These are phyloP conservation scores for Ephialtes manifestator DNA, from an alignment of 2,888 invertebrate species.

Conservation along the genomic window DNA sequence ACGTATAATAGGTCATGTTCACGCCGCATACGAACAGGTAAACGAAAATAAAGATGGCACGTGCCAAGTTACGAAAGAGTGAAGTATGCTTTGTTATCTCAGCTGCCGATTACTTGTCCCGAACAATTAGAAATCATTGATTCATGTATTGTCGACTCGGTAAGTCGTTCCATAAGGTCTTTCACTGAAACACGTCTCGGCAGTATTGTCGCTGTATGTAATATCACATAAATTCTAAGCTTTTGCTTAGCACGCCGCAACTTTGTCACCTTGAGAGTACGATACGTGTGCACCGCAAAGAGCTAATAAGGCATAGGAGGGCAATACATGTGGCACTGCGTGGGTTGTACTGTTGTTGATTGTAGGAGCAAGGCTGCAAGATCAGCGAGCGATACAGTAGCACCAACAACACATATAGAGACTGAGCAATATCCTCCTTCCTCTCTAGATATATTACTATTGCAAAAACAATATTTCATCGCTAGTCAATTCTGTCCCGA, in stretches of 20 bases:
- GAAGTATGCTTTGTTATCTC: constrained; percentile 5
- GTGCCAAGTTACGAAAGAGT: neutral
- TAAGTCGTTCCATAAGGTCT: neutral
- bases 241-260: neutral
- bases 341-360: neutral
- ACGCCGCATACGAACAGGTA: neutral
- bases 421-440: neutral
- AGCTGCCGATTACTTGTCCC: neutral
- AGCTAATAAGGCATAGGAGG: neutral
- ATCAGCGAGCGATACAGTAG: neutral
- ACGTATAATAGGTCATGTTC: neutral
- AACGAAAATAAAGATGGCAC: neutral
- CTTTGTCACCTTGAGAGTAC: constrained; percentile 2
- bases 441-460: constrained; percentile 1
- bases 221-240: constrained; percentile 6
- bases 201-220: neutral
- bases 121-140: constrained; percentile 34
- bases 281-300: neutral
- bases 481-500: neutral
- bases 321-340: neutral
- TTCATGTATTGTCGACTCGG: constrained; percentile 3
- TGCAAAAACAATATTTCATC: constrained; percentile 1
- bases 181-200: constrained; percentile 10
- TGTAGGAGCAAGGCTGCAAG: neutral
- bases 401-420: neutral